Percentiles rank a stretch among this genome's conserved stretches.
Evolutionary conservation across 2,113 vertebrate genomes (phyloP).

Genomic region (Scopus umbretta): DNA sequence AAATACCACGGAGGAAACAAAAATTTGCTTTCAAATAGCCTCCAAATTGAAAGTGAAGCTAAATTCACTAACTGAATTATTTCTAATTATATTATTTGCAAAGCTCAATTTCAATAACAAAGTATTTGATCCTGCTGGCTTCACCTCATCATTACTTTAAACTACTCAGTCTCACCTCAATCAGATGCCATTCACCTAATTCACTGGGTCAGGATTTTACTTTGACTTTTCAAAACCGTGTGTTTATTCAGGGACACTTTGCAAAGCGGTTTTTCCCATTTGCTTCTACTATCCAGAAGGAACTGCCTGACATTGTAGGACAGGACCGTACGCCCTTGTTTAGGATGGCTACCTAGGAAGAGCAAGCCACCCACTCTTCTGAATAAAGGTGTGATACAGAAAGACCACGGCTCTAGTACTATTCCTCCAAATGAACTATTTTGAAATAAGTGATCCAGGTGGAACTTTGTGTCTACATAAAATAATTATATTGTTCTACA

Average conservation of each 20-base stretch:
- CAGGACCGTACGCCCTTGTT: neutral
- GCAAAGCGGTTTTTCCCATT: neutral
- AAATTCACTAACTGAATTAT: neutral
- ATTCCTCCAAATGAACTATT: neutral
- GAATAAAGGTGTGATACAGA: accelerated
- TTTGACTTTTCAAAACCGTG: neutral
- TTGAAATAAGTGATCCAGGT: neutral
- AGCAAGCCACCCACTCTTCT: neutral
- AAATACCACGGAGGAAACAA: neutral
- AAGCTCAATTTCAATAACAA: neutral
- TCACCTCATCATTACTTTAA: neutral
- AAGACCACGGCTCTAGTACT: neutral
- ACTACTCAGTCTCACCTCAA: neutral
- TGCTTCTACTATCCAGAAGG: neutral
- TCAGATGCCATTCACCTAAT: neutral
- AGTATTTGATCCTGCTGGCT: neutral
- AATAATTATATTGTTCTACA: neutral
- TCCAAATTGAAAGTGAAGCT: neutral
- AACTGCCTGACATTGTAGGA: accelerated
- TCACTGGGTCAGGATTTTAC: neutral
- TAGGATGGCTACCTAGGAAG: neutral
- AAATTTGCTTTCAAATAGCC: neutral
- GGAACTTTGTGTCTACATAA: neutral
- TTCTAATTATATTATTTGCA: neutral
- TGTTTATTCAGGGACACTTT: neutral